These are phyloP conservation scores for Zaprionus ghesquierei DNA, from an alignment of 1,140 invertebrate species.

Conservation along the genomic window DNA sequence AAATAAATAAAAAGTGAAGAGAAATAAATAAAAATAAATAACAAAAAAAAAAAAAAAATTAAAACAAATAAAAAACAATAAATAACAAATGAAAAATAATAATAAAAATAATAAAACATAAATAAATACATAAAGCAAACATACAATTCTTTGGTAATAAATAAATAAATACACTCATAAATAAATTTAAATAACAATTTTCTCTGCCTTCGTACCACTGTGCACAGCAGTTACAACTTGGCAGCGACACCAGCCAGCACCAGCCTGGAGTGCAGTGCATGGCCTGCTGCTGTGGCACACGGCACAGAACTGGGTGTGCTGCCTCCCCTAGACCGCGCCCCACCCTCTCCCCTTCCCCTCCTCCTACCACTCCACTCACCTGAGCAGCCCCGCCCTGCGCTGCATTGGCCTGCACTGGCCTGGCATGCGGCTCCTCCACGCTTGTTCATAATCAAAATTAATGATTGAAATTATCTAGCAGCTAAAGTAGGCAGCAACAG, in stretches of 20 bases:
- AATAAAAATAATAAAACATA: too few species aligned
- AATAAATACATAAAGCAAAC: background rate
- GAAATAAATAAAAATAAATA: too few species aligned
- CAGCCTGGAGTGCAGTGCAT: constrained; percentile 20
- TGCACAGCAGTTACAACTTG: background rate
- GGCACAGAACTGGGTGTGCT: background rate
- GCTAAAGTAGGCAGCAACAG: constrained; percentile 67
- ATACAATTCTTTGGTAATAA: background rate
- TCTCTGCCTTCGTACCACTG: background rate
- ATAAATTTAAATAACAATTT: background rate
- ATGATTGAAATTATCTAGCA: constrained; percentile 80
- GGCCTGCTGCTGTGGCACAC: background rate
- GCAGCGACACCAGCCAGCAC: constrained; percentile 45
- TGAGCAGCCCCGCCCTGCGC: background rate
- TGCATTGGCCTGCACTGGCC: background rate
- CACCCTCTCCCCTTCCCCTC: background rate
- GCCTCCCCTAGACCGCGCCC: background rate
- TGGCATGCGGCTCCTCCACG: constrained; percentile 46
- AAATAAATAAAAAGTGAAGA: too few species aligned
- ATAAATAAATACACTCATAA: too few species aligned
- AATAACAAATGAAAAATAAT: too few species aligned
- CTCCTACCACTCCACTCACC: background rate
- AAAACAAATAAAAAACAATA: too few species aligned
- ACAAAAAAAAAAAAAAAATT: too few species aligned
- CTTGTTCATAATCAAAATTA: constrained; percentile 81